phyloP scores from a whole-genome alignment of 1,140 invertebrate genomes.

The Lordiphosa clarofinis region DNA sequence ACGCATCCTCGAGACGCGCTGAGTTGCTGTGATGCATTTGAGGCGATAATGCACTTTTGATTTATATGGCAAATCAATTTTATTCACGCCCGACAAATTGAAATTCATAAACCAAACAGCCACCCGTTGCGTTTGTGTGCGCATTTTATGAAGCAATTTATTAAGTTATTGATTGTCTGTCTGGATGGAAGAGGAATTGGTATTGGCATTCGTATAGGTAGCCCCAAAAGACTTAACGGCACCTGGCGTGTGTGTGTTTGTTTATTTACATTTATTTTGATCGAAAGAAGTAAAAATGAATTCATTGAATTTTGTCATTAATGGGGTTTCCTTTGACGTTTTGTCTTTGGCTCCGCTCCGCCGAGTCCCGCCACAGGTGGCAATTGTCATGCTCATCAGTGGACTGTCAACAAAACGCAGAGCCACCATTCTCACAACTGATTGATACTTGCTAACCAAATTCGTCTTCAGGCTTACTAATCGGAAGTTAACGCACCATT shows the following conservation, averaged over 20 bases:
- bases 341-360: conserved; percentile 5
- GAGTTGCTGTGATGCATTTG: no score
- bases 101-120: not conserved
- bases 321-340: conserved; percentile 57
- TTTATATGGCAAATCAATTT: conserved; percentile 50
- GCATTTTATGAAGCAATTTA: conserved; percentile 60
- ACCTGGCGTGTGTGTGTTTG: conserved; percentile 28
- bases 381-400: conserved; percentile 61
- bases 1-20: no score
- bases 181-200: conserved; percentile 46
- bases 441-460: conserved; percentile 20
- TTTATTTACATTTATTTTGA: conserved; percentile 51
- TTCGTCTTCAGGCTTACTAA: conserved; percentile 24
- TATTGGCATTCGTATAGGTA: conserved; percentile 27
- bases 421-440: conserved; percentile 11
- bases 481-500: conserved; percentile 65
- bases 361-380: conserved; percentile 46
- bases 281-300: conserved; percentile 56
- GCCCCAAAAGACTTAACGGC: conserved; percentile 47
- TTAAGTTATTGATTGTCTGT: conserved; percentile 44
- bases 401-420: conserved; percentile 27
- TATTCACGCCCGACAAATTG: conserved; percentile 21
- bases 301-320: conserved; percentile 73
- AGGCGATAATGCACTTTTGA: conserved; percentile 19
- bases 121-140: conserved; percentile 51